Evolutionary conservation across 1,140 invertebrate species (phyloP), one percentile per base, ranked within the genome.

Genomic region (Glossosoma conforme): DNA sequence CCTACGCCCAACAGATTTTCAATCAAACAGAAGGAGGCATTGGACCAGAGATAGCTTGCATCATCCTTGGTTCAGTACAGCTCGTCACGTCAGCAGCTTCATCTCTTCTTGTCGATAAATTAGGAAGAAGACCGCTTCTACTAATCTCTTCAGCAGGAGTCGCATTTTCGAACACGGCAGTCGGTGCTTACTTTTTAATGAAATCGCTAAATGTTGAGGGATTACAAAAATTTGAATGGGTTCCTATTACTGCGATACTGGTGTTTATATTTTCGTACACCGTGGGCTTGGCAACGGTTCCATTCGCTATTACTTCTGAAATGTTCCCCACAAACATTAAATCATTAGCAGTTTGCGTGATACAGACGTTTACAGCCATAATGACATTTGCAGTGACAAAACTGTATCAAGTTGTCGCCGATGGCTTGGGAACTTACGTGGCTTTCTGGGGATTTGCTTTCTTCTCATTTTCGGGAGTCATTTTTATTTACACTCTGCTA

Each of bases 1-100:
- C 84, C 20, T 89, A 89, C 60, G 77, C 84, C 14, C 83, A 87
- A 47, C 79, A 81, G 32, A 88, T 91, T 56, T 80, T 91, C 54
- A 76, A 78, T 10, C 67, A 69, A 24, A 67, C 71, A 3, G 76
- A 78, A 33, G 74, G 76, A 2, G 67, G 62, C 0, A 62, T 82
- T 20, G 62, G 65, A 2, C 66, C 76, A 5, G 66, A 75, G 30
- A 66, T 70, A 33, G 65, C 77, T 10, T 78, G 85, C 19, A 83
- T 89, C 28, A 66, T 87, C 18, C 76, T 87, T 49, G 83, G 82
- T 25, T 59, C 69, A 0, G 76, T 86, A 1, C 85, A 87, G 54
- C 67, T 92, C 1, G 54, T 81, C 1, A 81, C 82, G 0, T 78
- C 82, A 0, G 72, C 77, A 4, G 60, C 81, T 40, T 78, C 83